These are phyloP conservation scores for Phlogophora meticulosa DNA, from an alignment of 2,888 invertebrate genomes.

Conservation along the genomic window DNA sequence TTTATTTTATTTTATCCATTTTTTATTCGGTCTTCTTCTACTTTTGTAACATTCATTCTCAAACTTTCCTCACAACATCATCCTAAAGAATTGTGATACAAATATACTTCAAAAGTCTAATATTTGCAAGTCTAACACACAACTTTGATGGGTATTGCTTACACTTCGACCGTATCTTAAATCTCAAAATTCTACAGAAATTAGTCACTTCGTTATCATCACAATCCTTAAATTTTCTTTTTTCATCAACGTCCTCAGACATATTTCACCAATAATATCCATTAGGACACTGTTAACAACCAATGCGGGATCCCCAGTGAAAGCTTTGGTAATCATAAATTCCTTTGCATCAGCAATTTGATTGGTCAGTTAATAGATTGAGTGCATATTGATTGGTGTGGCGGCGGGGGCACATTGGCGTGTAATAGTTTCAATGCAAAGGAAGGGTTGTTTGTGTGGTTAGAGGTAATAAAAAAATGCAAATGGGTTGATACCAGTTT, in stretches of 20 bases:
- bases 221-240: background rate
- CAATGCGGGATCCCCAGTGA: slow-evolving; percentile 30
- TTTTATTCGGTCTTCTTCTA: too few relatives aligned
- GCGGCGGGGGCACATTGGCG: slow-evolving; percentile 37
- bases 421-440: slow-evolving; percentile 42
- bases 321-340: slow-evolving; percentile 61
- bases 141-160: too few relatives aligned
- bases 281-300: slow-evolving; percentile 24
- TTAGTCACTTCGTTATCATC: background rate
- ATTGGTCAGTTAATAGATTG: slow-evolving; percentile 67
- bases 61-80: too few relatives aligned
- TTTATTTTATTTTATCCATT: too few relatives aligned
- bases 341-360: slow-evolving; percentile 61
- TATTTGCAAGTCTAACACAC: too few relatives aligned
- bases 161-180: too few relatives aligned
- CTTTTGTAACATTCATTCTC: too few relatives aligned
- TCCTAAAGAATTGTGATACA: background rate
- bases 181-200: background rate
- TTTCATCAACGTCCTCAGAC: background rate
- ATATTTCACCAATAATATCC: background rate
- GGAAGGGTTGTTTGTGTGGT: slow-evolving; percentile 11
- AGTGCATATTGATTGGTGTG: slow-evolving; percentile 64
- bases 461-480: slow-evolving; percentile 13
- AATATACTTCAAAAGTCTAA: background rate
- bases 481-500: slow-evolving; percentile 5